Percentiles rank a stretch among this genome's conserved stretches.
Conservation (phyloP, 2,888 invertebrate species). For the Agrochola macilenta region DNA sequence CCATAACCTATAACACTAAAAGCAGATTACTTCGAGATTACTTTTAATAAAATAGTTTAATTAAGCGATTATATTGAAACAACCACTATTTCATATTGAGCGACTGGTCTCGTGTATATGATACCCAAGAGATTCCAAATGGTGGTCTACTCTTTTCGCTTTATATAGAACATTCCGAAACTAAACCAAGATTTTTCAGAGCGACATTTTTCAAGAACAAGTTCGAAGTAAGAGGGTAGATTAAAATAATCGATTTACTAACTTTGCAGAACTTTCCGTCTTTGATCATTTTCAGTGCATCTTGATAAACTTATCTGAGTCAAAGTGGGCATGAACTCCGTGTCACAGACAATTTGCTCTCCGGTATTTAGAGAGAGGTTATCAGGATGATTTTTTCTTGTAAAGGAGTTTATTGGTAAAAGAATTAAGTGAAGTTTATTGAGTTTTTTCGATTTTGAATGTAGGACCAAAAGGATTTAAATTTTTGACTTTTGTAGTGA, state of each 20-base stretch:
- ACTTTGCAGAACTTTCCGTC: slow-evolving; percentile 47
- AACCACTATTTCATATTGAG: not conserved
- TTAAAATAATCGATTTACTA: slow-evolving; percentile 62
- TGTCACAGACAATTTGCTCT: slow-evolving; percentile 41
- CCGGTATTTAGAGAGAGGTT: slow-evolving; percentile 17
- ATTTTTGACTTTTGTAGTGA: not conserved
- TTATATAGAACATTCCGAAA: not conserved
- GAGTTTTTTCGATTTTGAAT: not conserved
- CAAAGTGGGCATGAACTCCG: slow-evolving; percentile 45
- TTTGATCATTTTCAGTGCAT: slow-evolving; percentile 54
- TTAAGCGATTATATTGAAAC: too few relatives aligned
- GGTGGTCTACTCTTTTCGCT: fast-evolving
- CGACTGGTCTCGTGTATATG: not conserved
- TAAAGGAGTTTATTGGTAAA: slow-evolving; percentile 14
- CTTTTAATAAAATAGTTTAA: too few relatives aligned
- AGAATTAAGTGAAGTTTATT: slow-evolving; percentile 1
- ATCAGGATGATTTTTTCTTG: slow-evolving; percentile 7
- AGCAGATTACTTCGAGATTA: too few relatives aligned
- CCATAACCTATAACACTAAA: too few relatives aligned
- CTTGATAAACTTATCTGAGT: slow-evolving; percentile 57
- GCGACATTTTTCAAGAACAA: slow-evolving; percentile 26
- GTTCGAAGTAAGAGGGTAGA: slow-evolving; percentile 34
- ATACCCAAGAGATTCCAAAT: not conserved
- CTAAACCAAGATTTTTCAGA: not conserved
- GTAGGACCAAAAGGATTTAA: not conserved